These are phyloP conservation scores for Actinemys pallida DNA, from an alignment of 2,113 vertebrate species.

Conservation along the genomic window DNA sequence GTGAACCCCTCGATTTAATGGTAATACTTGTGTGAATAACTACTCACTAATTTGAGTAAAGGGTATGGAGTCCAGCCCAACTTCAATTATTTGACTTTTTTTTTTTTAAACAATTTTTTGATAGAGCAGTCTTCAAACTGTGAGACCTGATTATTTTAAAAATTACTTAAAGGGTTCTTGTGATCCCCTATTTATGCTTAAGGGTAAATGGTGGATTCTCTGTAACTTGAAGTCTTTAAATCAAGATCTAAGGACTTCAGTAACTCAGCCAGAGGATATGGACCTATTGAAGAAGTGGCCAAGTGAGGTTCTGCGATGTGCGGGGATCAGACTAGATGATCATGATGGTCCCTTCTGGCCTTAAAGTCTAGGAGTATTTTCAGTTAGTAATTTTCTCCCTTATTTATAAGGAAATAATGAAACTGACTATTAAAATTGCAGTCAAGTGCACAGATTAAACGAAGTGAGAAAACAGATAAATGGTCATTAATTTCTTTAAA, in stretches of 20 bases:
- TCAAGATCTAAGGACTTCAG: background rate
- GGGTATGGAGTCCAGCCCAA: background rate
- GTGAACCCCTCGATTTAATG: background rate
- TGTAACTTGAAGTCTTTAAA: background rate
- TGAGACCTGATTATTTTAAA: background rate
- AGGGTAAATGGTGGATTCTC: background rate
- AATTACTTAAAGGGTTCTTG: accelerated
- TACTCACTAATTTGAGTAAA: background rate
- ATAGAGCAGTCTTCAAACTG: background rate
- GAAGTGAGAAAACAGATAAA: background rate
- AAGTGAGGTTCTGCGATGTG: background rate
- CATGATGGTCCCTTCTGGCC: background rate
- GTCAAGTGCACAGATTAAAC: background rate
- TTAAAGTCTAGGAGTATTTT: background rate
- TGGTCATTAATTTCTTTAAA: background rate
- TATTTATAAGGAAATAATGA: background rate
- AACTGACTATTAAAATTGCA: background rate
- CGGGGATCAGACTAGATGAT: background rate
- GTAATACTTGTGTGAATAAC: accelerated
- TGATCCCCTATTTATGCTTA: background rate
- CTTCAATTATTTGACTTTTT: too few relatives aligned
- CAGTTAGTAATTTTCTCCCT: background rate
- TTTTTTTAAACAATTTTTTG: background rate
- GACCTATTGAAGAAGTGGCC: background rate
- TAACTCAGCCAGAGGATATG: background rate